These are phyloP conservation scores for Polydrusus cervinus DNA, from an alignment of 2,888 invertebrate species.

Conservation along the genomic window DNA sequence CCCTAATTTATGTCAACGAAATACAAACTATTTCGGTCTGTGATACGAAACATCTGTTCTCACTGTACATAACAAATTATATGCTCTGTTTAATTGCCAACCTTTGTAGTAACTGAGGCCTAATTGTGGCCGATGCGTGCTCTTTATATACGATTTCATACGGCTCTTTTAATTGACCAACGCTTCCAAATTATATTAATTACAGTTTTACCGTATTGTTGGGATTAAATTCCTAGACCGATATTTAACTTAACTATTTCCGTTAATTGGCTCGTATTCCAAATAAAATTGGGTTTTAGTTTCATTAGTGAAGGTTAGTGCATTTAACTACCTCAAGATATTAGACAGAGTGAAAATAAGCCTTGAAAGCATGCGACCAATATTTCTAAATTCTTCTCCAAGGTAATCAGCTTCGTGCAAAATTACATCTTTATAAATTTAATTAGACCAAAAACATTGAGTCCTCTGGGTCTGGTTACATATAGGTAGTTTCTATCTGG, in stretches of 20 bases:
- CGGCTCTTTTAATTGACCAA: constrained; percentile 32
- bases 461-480: too few relatives aligned
- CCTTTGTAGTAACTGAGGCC: constrained; percentile 39
- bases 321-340: too few relatives aligned
- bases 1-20: constrained; percentile 4
- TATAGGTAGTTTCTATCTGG: too few relatives aligned
- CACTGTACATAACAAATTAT: constrained; percentile 28
- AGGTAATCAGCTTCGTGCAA: too few relatives aligned
- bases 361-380: too few relatives aligned
- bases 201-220: constrained; percentile 28
- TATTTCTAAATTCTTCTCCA: too few relatives aligned
- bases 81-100: constrained; percentile 24
- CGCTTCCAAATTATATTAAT: constrained; percentile 33
- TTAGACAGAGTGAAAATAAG: too few relatives aligned
- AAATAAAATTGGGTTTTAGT: too few relatives aligned
- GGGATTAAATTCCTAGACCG: not conserved
- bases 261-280: not conserved
- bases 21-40: constrained; percentile 3
- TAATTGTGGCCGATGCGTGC: constrained; percentile 32
- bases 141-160: constrained; percentile 35
- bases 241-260: not conserved
- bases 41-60: constrained; percentile 34
- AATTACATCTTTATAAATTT: too few relatives aligned
- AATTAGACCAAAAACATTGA: too few relatives aligned
- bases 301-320: too few relatives aligned